Conservation (phyloP, 2,797 vertebrate genomes). For the Rousettus madagascariensis region DNA sequence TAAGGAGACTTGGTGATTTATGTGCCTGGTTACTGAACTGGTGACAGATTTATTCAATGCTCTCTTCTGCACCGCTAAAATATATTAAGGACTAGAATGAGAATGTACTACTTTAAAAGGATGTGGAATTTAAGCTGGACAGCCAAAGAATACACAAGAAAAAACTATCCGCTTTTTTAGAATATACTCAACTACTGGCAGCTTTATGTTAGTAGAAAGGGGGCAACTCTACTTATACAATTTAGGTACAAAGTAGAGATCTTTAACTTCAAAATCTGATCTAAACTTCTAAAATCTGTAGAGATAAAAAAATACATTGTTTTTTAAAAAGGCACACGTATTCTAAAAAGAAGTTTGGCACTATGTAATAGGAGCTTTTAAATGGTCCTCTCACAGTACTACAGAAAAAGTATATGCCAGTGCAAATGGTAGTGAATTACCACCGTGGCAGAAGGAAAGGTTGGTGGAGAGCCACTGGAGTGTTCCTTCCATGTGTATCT, state of each 20-base stretch:
- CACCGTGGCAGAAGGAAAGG: not conserved
- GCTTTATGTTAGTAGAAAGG: not conserved
- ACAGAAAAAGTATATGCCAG: not conserved
- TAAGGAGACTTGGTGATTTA: not conserved
- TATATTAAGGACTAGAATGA: not conserved
- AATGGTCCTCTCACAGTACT: not conserved
- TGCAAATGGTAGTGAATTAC: not conserved
- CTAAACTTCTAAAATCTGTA: not conserved
- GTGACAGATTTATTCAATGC: not conserved
- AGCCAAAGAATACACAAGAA: slow-evolving; percentile 21
- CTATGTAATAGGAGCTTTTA: not conserved
- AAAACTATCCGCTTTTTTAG: not conserved
- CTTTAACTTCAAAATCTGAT: not conserved
- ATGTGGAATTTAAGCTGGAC: not conserved
- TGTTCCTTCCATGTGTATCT: not conserved
- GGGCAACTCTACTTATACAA: not conserved
- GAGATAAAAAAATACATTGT: not conserved
- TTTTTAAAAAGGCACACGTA: not conserved
- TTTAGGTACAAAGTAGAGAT: not conserved
- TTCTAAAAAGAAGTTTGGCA: not conserved
- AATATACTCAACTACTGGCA: not conserved
- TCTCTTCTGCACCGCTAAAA: not conserved
- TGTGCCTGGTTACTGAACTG: not conserved
- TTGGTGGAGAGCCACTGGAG: not conserved
- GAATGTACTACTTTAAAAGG: slow-evolving; percentile 7